These are phyloP conservation scores for Poeciliopsis presidionis DNA, from an alignment of 2,797 vertebrate species.

Conservation along the genomic window DNA sequence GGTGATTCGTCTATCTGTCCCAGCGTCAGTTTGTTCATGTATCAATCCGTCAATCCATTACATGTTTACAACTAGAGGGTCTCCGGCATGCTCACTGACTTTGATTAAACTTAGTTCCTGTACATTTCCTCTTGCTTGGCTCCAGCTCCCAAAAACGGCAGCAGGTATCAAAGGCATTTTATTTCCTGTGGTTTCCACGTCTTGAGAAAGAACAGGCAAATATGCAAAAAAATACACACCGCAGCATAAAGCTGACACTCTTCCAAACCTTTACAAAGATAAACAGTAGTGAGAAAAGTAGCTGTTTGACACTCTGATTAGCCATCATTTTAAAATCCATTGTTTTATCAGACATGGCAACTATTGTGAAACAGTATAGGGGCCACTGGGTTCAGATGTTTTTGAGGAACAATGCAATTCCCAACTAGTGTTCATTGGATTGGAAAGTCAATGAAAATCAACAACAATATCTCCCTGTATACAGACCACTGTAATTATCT, in stretches of 20 bases:
- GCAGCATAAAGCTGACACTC: conserved; percentile 4
- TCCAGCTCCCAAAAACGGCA: conserved; percentile 51
- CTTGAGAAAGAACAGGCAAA: conserved; percentile 49
- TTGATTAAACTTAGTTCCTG: conserved; percentile 61
- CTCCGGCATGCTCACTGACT: conserved; percentile 54
- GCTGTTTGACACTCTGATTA: background rate
- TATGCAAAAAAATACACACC: conserved; percentile 33
- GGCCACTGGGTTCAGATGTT: background rate
- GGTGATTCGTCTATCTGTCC: conserved; percentile 7
- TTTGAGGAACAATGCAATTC: background rate
- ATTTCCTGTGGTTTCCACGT: conserved; percentile 17
- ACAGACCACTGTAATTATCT: background rate
- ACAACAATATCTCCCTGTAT: background rate
- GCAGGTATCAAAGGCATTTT: conserved; percentile 17
- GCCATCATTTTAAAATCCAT: background rate
- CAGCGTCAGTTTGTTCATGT: conserved; percentile 10
- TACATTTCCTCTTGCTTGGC: conserved; percentile 51
- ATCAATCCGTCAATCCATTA: conserved; percentile 16
- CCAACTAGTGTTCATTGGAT: background rate
- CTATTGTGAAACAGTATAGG: background rate
- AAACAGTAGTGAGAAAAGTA: no score
- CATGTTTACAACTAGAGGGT: conserved; percentile 3
- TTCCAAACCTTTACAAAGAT: background rate
- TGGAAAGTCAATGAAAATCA: background rate
- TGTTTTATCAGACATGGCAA: background rate